Evolutionary conservation across 2,797 vertebrate genomes (phyloP).

Genomic region (Halcyon smyrnensis): DNA sequence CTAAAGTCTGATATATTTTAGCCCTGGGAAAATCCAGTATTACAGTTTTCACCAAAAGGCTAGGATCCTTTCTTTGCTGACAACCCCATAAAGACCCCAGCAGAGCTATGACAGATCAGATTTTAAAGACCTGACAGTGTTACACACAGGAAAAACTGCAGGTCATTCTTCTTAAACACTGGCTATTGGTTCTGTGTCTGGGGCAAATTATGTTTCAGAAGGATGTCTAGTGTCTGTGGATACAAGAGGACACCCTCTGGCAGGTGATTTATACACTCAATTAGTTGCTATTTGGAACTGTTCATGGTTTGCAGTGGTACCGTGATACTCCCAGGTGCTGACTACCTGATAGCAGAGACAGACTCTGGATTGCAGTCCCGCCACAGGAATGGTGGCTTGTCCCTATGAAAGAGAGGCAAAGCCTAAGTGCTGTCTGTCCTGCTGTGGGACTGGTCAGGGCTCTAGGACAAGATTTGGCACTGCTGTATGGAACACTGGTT

Average conservation of each 20-base stretch:
- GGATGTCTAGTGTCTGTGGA: not conserved
- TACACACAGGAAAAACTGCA: not conserved
- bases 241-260: not conserved
- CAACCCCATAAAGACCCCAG: not conserved
- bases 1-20: not conserved
- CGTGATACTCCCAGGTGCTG: not conserved
- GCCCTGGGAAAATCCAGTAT: not conserved
- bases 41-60: not conserved
- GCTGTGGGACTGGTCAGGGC: not conserved
- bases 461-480: not conserved
- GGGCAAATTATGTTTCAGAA: not conserved
- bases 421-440: not conserved
- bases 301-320: not conserved
- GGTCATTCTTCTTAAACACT: not conserved
- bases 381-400: rapidly evolving
- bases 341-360: not conserved
- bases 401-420: not conserved
- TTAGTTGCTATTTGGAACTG: not conserved
- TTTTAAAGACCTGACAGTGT: not conserved
- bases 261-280: not conserved
- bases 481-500: rapidly evolving
- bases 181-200: not conserved
- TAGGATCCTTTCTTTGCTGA: not conserved
- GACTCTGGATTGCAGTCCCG: not conserved
- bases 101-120: not conserved